Conservation (phyloP, 1,140 invertebrate species). For the Branchinecta lindahli region DNA sequence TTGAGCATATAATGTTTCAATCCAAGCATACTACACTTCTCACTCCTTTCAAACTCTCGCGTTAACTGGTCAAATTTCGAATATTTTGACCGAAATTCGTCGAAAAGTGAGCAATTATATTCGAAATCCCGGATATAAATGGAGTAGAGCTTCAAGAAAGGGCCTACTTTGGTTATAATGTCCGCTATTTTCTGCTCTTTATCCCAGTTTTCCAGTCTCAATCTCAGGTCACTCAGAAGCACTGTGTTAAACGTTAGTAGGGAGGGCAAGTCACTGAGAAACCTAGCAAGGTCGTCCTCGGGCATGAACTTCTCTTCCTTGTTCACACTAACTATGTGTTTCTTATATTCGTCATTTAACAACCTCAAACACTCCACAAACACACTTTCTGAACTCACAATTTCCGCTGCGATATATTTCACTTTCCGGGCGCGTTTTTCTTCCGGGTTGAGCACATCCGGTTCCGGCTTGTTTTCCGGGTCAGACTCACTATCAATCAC, state of each 20-base stretch:
- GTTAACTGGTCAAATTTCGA: slow-evolving; percentile 43
- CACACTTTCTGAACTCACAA: slow-evolving; percentile 48
- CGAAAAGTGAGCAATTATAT: slow-evolving; percentile 42
- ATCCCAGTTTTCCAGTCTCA: slow-evolving; percentile 45
- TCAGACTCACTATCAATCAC: slow-evolving; percentile 23
- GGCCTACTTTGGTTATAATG: slow-evolving; percentile 55
- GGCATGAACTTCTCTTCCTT: slow-evolving; percentile 34
- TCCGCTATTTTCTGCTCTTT: slow-evolving; percentile 46
- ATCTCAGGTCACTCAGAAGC: slow-evolving; percentile 45
- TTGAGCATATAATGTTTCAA: slow-evolving; percentile 58
- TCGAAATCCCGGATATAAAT: slow-evolving; percentile 55
- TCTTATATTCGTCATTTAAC: slow-evolving; percentile 48
- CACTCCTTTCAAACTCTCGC: slow-evolving; percentile 47
- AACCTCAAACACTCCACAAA: slow-evolving; percentile 51
- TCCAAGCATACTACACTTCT: slow-evolving; percentile 44
- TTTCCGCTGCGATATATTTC: slow-evolving; percentile 46
- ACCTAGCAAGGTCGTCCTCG: slow-evolving; percentile 39
- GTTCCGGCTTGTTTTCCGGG: slow-evolving; percentile 19
- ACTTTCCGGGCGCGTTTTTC: slow-evolving; percentile 30
- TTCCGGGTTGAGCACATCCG: slow-evolving; percentile 23
- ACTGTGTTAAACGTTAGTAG: slow-evolving; percentile 46
- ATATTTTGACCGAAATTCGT: slow-evolving; percentile 43
- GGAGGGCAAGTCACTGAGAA: slow-evolving; percentile 42
- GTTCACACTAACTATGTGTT: slow-evolving; percentile 33
- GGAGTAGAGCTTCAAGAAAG: slow-evolving; percentile 56